Conservation (phyloP, 2,113 vertebrate genomes). For the Passer montanus region DNA sequence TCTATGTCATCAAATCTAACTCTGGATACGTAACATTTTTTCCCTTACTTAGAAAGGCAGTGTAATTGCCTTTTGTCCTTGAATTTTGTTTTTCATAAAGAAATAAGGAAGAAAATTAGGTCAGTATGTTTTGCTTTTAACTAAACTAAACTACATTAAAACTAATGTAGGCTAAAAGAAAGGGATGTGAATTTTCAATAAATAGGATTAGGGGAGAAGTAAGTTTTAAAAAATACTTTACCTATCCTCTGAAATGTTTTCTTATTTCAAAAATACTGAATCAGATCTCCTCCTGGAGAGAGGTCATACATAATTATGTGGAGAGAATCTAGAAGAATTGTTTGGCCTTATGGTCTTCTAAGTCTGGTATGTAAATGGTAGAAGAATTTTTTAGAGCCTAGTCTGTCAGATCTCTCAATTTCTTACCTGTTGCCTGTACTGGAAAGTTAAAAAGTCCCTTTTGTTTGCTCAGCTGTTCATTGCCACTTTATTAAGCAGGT, state of each 20-base stretch:
- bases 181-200: neutral
- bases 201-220: neutral
- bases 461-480: neutral
- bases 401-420: neutral
- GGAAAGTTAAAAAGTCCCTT: neutral
- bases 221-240: neutral
- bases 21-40: neutral
- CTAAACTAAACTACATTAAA: neutral
- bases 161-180: neutral
- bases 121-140: neutral
- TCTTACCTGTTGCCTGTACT: neutral
- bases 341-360: neutral
- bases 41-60: neutral
- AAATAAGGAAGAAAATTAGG: neutral
- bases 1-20: neutral
- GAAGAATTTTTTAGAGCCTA: neutral
- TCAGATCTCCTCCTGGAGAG: neutral
- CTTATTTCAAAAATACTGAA: neutral
- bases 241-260: neutral
- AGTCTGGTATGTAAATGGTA: neutral
- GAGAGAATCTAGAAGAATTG: neutral
- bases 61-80: neutral
- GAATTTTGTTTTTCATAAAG: neutral
- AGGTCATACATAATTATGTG: neutral
- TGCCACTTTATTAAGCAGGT: neutral